Base-by-base conservation (phyloP, 2,888 invertebrate species). In the Coecobrya sp. region DNA sequence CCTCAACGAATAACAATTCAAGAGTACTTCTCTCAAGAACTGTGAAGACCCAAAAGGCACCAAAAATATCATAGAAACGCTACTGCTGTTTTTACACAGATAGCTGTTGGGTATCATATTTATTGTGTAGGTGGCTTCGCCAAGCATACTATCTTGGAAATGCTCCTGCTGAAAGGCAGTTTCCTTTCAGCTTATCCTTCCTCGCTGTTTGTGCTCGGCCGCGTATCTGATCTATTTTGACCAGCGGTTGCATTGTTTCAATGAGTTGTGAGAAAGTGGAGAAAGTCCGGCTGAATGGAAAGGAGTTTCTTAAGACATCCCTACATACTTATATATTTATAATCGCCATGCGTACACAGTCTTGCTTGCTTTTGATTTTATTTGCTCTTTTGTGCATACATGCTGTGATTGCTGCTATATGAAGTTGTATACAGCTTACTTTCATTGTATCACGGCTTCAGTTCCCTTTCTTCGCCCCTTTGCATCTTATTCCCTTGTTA, bases 161-260 rank as follows among this genome's bases (percentile, higher is more conserved):
- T 55, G n/a, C 36, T 55, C n/a, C n/a, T 55, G n/a, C 5, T n/a
- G 36, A 36, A 36, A 36, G 36, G 36, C 7, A 55, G 36, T 55
- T 16, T 16, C 55, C n/a, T n/a, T 55, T 55, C 55, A 55, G 55
- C 55, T 55, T 55, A 55, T 55, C n/a, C 16, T 16, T 55, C n/a
- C 55, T 2, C 62, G n/a, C 13, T 27, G 22, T 25, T 30, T 36
- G 10, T 65, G 65, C 65, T 27, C 13, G 13, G 11, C 65, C 27
- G 25, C 68, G 22, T 22, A 11, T 70, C 42, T 16, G 36, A 70
- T 70, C 42, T 42, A 42, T 36, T n/a, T 11, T 79, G 79, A 79
- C 79, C 52, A 79, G 25, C 79, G 49, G 27, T 79, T 19, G n/a
- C 62, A 82, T 82, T 82, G 82, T 82, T 82, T 82, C 59, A 59